A percentile compares a stretch with the other conserved stretches of the same genome.
phyloP scores from a whole-genome alignment of 2,797 vertebrate genomes.

The Menidia menidia region DNA sequence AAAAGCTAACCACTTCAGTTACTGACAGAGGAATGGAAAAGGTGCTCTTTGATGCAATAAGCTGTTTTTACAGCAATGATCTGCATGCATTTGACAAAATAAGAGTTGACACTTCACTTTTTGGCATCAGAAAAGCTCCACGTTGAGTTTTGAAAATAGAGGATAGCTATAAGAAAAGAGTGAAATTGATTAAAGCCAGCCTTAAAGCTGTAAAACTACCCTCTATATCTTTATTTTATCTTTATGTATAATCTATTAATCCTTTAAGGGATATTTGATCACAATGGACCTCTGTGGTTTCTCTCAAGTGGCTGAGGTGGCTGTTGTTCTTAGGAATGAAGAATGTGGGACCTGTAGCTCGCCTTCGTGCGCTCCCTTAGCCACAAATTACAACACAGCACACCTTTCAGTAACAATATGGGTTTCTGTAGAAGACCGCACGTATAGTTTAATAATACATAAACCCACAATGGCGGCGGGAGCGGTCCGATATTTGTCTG shows the following conservation, averaged over 20 bases:
- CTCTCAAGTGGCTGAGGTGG: conserved; percentile 44
- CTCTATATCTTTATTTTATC: not conserved
- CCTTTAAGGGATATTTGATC: conserved; percentile 32
- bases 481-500: conserved; percentile 54
- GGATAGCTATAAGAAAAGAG: not conserved
- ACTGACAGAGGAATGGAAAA: conserved; percentile 16
- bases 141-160: not conserved
- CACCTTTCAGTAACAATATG: conserved; percentile 41
- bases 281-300: conserved; percentile 33
- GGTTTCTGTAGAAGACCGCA: conserved; percentile 60
- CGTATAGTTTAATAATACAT: conserved; percentile 78
- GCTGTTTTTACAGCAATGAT: conserved; percentile 23
- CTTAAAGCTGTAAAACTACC: not conserved
- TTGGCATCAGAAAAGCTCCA: conserved; percentile 1
- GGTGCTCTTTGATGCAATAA: conserved; percentile 18
- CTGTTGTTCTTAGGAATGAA: conserved; percentile 40
- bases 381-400: conserved; percentile 60
- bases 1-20: conserved; percentile 14
- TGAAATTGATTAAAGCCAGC: conserved; percentile 11
- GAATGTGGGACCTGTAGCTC: conserved; percentile 47
- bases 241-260: not conserved
- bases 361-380: conserved; percentile 23
- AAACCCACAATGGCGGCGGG: conserved; percentile 41
- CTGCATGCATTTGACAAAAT: conserved; percentile 2
- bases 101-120: conserved; percentile 1